Conservation (phyloP, 2,888 invertebrate genomes). For the Druceiella hillmani region DNA sequence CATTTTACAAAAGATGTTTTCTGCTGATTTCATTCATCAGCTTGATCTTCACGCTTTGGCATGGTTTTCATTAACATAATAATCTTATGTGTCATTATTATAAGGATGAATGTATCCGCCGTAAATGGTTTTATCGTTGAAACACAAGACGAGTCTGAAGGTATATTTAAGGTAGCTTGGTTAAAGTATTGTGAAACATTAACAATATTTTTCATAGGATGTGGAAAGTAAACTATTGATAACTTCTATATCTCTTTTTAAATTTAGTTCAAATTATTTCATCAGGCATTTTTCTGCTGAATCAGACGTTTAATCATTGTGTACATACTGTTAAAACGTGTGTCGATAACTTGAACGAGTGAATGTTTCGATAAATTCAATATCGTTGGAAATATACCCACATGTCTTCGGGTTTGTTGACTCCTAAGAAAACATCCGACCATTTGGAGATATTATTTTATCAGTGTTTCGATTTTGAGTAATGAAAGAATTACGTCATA, state of each 20-base stretch:
- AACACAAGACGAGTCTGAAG: slow-evolving; percentile 15
- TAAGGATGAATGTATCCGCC: too few relatives aligned
- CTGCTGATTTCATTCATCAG: too few relatives aligned
- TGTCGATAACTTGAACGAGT: too few relatives aligned
- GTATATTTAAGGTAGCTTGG: slow-evolving; percentile 16
- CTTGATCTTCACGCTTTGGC: too few relatives aligned
- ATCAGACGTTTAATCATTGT: slow-evolving; percentile 10
- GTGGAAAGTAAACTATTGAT: too few relatives aligned
- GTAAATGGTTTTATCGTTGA: too few relatives aligned
- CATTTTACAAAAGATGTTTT: too few relatives aligned
- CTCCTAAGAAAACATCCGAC: slow-evolving; percentile 10
- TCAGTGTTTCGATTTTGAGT: slow-evolving; percentile 11
- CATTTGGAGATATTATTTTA: slow-evolving; percentile 10
- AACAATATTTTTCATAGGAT: too few relatives aligned
- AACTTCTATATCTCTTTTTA: slow-evolving; percentile 7
- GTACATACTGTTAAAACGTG: slow-evolving; percentile 8
- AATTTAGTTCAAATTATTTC: slow-evolving; percentile 9
- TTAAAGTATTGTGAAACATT: slow-evolving; percentile 15
- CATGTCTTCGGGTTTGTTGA: slow-evolving; percentile 10
- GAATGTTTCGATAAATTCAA: too few relatives aligned
- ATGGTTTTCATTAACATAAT: too few relatives aligned
- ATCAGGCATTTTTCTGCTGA: slow-evolving; percentile 13
- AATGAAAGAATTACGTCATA: slow-evolving; percentile 14
- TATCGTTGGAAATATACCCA: slow-evolving; percentile 9
- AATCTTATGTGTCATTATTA: too few relatives aligned